phyloP scores from a whole-genome alignment of 2,113 vertebrate species.

The Cyanoderma ruficeps region DNA sequence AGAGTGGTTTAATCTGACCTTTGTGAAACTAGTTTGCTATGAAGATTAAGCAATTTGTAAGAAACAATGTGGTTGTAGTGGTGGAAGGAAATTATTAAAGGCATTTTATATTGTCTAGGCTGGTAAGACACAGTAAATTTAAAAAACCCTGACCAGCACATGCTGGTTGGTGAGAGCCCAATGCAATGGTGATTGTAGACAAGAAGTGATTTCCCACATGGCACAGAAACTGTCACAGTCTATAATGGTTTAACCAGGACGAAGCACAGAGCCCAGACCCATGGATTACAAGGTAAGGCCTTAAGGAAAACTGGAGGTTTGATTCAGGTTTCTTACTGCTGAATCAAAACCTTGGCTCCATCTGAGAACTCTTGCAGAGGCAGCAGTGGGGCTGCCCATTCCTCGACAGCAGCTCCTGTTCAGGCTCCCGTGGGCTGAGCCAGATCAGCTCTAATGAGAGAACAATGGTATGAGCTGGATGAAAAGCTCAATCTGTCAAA shows the following conservation, averaged over 20 bases:
- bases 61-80: not conserved
- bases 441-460: not conserved
- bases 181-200: not conserved
- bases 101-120: not conserved
- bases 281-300: not conserved
- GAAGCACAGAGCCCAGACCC: not conserved
- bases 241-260: not conserved
- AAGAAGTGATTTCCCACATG: not conserved
- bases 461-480: not conserved
- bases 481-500: not conserved
- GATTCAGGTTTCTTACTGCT: not conserved
- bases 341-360: not conserved
- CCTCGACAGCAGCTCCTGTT: not conserved
- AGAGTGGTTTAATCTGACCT: not conserved
- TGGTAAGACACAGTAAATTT: not conserved
- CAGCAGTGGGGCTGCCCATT: not conserved
- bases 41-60: not conserved
- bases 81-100: not conserved
- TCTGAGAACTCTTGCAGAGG: not conserved
- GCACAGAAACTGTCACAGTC: not conserved
- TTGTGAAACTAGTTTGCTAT: not conserved
- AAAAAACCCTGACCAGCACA: rapidly evolving
- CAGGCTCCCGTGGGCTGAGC: not conserved
- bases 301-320: not conserved
- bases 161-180: not conserved